Conservation (phyloP, 2,888 invertebrate species). For the Steinernema hermaphroditum region DNA sequence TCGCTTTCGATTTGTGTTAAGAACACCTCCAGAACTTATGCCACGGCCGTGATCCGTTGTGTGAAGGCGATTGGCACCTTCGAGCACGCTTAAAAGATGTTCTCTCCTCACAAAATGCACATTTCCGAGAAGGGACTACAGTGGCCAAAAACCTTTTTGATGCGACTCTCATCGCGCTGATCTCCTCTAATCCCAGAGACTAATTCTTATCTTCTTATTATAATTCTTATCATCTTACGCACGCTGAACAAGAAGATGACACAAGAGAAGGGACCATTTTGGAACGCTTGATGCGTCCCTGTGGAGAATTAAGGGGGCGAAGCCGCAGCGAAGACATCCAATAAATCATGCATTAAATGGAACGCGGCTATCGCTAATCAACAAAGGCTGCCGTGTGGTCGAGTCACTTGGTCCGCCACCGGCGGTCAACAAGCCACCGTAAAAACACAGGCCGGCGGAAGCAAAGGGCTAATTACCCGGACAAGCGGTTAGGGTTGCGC, state of each 20-base stretch:
- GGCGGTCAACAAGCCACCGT: slow-evolving; percentile 22
- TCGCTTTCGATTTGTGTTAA: slow-evolving; percentile 9
- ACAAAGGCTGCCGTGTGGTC: neutral
- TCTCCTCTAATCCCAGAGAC: slow-evolving; percentile 1
- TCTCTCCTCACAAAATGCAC: too few relatives aligned
- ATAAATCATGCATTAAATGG: slow-evolving; percentile 27
- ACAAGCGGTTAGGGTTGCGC: neutral
- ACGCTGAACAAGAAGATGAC: neutral
- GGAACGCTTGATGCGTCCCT: slow-evolving; percentile 16
- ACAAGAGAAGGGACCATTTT: slow-evolving; percentile 17
- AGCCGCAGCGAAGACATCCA: slow-evolving; percentile 15
- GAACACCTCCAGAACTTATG: too few relatives aligned
- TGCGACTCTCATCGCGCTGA: neutral
- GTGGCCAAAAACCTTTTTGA: too few relatives aligned
- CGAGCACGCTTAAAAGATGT: too few relatives aligned
- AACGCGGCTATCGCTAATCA: slow-evolving; percentile 4
- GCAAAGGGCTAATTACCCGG: slow-evolving; percentile 18
- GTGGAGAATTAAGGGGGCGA: slow-evolving; percentile 1
- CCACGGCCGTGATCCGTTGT: too few relatives aligned
- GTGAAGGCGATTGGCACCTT: too few relatives aligned
- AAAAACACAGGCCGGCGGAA: slow-evolving; percentile 4
- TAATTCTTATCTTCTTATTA: slow-evolving; percentile 6
- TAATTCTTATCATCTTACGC: too few relatives aligned
- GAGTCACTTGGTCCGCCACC: neutral
- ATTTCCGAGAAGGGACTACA: too few relatives aligned